Percentiles rank a stretch among this genome's conserved stretches.
phyloP scores from a whole-genome alignment of 2,113 vertebrate genomes.

The Notechis scutatus region DNA sequence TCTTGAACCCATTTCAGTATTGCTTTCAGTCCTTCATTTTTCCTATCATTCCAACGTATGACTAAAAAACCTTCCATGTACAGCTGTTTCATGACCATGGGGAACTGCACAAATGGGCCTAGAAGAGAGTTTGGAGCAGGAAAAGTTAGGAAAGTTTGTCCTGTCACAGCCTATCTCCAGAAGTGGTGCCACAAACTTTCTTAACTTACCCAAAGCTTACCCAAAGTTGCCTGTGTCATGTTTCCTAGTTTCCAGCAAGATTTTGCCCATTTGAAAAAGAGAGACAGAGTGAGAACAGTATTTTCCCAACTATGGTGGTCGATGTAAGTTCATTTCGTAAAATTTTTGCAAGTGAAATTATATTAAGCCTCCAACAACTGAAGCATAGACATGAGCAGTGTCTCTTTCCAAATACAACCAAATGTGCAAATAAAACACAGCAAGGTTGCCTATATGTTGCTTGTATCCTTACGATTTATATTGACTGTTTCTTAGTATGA shows the following conservation, averaged over 20 bases:
- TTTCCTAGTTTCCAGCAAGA: neutral
- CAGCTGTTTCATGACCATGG: conserved; percentile 75
- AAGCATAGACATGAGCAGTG: neutral
- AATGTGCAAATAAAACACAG: neutral
- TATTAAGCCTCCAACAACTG: neutral
- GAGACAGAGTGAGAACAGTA: neutral
- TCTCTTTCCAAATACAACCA: neutral
- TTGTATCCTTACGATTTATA: too few species aligned
- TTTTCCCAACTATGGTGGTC: neutral
- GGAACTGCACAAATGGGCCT: conserved; percentile 72
- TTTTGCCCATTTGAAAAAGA: neutral
- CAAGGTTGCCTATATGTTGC: neutral
- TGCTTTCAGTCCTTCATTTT: conserved; percentile 71
- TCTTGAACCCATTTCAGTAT: conserved; percentile 80
- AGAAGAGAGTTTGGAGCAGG: conserved; percentile 17
- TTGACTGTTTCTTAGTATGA: too few species aligned
- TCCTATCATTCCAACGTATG: conserved; percentile 65
- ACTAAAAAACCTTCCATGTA: conserved; percentile 81
- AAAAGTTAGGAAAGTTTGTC: neutral
- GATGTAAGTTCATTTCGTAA: neutral
- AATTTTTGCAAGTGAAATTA: neutral
- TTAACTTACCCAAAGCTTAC: neutral
- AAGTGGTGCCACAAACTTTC: neutral
- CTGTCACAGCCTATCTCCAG: neutral
- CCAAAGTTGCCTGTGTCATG: neutral